Base-by-base conservation (phyloP, 2,797 vertebrate species). In the Sebastes diploproa region DNA sequence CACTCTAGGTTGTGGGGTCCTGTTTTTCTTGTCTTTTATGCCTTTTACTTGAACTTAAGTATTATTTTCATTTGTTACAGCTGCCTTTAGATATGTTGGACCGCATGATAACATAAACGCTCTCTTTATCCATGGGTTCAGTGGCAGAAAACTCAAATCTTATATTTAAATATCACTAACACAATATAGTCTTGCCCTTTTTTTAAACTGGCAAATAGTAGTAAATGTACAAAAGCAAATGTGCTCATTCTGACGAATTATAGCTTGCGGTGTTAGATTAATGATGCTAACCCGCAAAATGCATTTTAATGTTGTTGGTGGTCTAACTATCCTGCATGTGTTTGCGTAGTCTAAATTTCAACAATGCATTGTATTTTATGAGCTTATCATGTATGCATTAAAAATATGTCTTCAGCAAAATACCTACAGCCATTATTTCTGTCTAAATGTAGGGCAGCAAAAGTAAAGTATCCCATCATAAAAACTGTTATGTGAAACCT, bases 261-360 rank as follows among this genome's bases (percentile, higher is more conserved):
- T 14, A 30, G 50, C 64, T 73, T 67, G 73, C 32, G 66, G 20
- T 34, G 32, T 63, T 52, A 30, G 54, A 84, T 81, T 66, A 69
- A 84, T 77, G 59, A 66, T 59, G 54, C 56, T 72, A 62, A 78
- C n/a, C 30, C 72, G 30, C 60, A 65, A 75, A 82, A 82, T 75
- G 13, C 61, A 52, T 75, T 76, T 56, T 58, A 86, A 67, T 75
- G 50, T 50, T 23, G 32, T 54, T 75, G 25, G 16, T 68, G 52
- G 66, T 76, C n/a, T 34, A 62, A 61, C 52, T 30, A 16, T 52
- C 30, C 29, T 32, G 29, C 25, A 25, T 58, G 16, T 25, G 18
- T 42, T 64, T 46, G 69, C 32, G 59, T 72, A 64, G 20, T 56
- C 67, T 72, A 50, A 62, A 75, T 68, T 80, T 82, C 68, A 86